phyloP scores from a whole-genome alignment of 2,797 vertebrate genomes.

The Petrocephalus sullivani region DNA sequence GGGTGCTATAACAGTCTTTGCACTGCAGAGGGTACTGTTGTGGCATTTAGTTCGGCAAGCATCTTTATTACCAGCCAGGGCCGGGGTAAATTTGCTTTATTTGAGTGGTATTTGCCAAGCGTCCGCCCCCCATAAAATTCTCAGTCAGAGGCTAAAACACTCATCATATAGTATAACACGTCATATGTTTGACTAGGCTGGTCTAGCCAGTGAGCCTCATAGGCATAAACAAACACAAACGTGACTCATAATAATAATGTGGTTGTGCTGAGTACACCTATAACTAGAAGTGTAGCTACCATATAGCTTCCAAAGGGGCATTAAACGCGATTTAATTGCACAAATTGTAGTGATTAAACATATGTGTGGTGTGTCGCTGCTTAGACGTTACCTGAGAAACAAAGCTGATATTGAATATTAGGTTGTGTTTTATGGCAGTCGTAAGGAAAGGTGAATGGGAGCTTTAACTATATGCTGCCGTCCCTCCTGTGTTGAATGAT shows the following conservation, averaged over 20 bases:
- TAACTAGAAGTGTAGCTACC: not conserved
- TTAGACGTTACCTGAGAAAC: not conserved
- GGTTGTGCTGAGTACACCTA: not conserved
- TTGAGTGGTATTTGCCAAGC: not conserved
- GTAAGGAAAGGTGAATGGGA: not conserved
- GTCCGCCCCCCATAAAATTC: not conserved
- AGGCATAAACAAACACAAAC: not conserved
- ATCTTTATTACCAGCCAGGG: not conserved
- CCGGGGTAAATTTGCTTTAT: not conserved
- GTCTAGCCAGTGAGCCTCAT: not conserved
- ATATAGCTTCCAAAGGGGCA: not conserved
- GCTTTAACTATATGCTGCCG: not conserved
- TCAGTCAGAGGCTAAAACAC: not conserved
- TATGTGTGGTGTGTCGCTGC: not conserved
- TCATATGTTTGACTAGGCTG: not conserved
- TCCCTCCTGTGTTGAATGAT: not conserved
- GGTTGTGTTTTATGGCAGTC: not conserved
- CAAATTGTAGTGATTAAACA: not conserved
- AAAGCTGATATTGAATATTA: not conserved
- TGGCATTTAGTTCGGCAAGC: not conserved
- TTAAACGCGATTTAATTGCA: not conserved
- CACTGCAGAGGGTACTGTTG: conserved; percentile 9
- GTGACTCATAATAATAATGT: not conserved
- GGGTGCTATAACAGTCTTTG: not conserved
- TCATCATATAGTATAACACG: not conserved